A percentile compares a stretch with the other conserved stretches of the same genome.
Conservation (phyloP, 2,113 vertebrate genomes). For the Seriola dumerili region DNA sequence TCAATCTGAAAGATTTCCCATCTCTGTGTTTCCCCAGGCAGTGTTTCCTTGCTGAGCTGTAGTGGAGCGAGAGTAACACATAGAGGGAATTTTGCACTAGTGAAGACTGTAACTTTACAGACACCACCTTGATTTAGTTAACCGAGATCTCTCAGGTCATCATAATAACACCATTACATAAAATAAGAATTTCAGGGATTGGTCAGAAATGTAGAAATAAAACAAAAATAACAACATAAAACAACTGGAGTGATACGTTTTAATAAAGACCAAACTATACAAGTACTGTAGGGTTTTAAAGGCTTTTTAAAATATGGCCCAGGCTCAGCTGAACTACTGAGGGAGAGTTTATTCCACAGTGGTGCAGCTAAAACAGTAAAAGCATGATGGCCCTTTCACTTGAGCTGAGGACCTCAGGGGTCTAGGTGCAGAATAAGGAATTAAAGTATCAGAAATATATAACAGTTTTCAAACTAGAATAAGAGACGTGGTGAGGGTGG, state of each 20-base stretch:
- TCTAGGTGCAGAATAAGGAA: slow-evolving; percentile 10
- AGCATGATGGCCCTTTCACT: not conserved
- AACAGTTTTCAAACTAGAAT: not conserved
- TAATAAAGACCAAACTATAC: not conserved
- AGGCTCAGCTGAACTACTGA: not conserved
- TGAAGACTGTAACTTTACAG: not conserved
- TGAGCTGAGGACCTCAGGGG: not conserved
- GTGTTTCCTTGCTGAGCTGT: not conserved
- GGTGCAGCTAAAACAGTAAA: not conserved
- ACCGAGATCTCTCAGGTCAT: not conserved
- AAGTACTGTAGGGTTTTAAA: not conserved
- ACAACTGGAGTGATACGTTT: not conserved
- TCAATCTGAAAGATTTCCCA: not conserved
- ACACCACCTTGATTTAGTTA: not conserved
- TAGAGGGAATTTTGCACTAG: not conserved
- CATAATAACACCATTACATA: not conserved
- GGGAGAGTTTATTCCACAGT: too few relatives aligned
- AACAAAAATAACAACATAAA: not conserved
- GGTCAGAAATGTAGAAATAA: not conserved
- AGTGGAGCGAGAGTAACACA: not conserved
- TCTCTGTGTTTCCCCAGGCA: not conserved
- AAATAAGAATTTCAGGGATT: not conserved
- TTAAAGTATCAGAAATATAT: slow-evolving; percentile 1
- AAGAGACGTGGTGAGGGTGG: not conserved
- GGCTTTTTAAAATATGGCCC: not conserved